Evolutionary conservation across 2,113 vertebrate species (phyloP), one percentile per base, ranked within the genome.

Genomic region (Scopus umbretta): DNA sequence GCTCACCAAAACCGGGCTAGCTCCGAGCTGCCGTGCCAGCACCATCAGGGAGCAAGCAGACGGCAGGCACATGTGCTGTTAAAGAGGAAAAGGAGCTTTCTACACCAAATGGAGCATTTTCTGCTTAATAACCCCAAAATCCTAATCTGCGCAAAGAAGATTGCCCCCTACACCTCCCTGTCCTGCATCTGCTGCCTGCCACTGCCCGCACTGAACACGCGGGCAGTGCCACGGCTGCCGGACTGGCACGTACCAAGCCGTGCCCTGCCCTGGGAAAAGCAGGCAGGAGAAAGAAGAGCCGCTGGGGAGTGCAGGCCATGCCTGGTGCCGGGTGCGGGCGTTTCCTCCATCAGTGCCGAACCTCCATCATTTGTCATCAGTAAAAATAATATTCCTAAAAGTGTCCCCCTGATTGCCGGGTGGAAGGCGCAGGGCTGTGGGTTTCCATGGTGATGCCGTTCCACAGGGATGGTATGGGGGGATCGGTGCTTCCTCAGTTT

Each of bases 341-440:
- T 68, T 62, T 74, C 80, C 91, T 96, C 58, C 66, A 22, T 80
- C 97, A 92, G 96, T 63, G 5, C 76, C 29, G 19, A 94, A 79
- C 90, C 96, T 96, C 96, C 91, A 94, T 95, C 87, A 87, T 92
- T 93, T 97, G 94, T 92, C 96, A 97, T 92, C 96, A 94, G 93
- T 88, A 85, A 96, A 93, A 92, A 96, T 90, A 90, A 95, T 86
- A 66, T 65, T 90, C 95, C 95, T 95, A 95, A 95, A 96, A 94
- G 90, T 92, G 93, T 93, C 84, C 96, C 90, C 88, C 50, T 42
- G n/a, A 91, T 67, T 81, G 97, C 42, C 5, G 89, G 96, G 96
- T 32, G 62, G 94, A 96, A 88, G 97, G 96, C 85, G 2, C 90
- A 85, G 95, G 96, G 94, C 87, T 96, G 92, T 0, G 90, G 79